Conservation (phyloP, 2,113 vertebrate genomes). For the Pterocles gutturalis region DNA sequence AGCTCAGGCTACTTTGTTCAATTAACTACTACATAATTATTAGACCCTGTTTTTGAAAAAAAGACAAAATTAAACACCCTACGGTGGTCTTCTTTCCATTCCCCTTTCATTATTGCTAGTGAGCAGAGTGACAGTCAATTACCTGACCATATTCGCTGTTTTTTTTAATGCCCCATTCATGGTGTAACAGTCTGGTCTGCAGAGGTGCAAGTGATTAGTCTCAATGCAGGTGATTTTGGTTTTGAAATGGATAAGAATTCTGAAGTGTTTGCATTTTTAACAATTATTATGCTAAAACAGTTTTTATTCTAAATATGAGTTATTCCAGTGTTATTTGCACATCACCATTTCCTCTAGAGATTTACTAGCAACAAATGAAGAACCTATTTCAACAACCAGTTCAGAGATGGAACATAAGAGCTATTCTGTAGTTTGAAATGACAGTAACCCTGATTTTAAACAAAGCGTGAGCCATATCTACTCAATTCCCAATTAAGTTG, state of each 20-base stretch:
- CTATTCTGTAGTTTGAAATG: neutral
- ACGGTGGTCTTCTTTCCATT: neutral
- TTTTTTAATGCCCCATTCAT: neutral
- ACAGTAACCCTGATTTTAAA: neutral
- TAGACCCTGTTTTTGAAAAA: neutral
- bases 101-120: neutral
- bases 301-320: neutral
- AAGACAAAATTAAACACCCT: neutral
- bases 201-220: neutral
- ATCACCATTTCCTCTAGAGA: neutral
- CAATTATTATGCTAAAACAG: neutral
- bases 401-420: neutral
- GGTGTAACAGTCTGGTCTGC: neutral
- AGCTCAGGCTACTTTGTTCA: conserved; percentile 1
- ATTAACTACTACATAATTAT: conserved; percentile 13
- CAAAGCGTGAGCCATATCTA: neutral
- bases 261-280: neutral
- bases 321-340: neutral
- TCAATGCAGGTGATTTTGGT: rapidly evolving
- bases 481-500: neutral
- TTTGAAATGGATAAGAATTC: neutral
- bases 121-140: neutral
- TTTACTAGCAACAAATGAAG: neutral
- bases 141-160: rapidly evolving
- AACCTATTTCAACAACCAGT: neutral